Evolutionary conservation across 2,113 vertebrate genomes (phyloP), one percentile per base, ranked within the genome.

Genomic region (Charadrius vociferus): DNA sequence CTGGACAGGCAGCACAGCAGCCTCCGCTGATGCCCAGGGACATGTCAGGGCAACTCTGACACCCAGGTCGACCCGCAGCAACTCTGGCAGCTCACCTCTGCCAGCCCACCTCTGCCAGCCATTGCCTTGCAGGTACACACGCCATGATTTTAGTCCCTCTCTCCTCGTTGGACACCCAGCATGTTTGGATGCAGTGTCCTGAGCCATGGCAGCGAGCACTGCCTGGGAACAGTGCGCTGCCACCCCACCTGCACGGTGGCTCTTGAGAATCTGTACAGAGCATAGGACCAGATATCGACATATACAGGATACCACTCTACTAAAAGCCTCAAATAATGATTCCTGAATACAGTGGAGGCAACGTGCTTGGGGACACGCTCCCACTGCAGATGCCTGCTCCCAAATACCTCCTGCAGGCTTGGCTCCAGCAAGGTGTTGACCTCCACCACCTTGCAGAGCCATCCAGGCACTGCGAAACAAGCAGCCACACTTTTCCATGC

Each of bases 211-310:
- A 82, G 47, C 6, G 3, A 79, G 65, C n/a, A 26, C 17, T 32
- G 39, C 67, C 62, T 15, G 47, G 29, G 50, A 45, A 59, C 6
- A 9, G n/a, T 43, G 37, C 62, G 72, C n/a, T 20, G 14, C 34
- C 21, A 37, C 22, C 37, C 41, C 34, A 37, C 15, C 63, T 77
- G 53, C 27, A 13, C 23, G 3, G 6, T 34, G 49, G 26, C 14
- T 80, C 37, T 67, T 0, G 0, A 45, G 36, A 53, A 80, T 43
- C 80, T 2, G 0, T 41, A 18, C 0, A 0, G 37, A 88, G 36
- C 22, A 27, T 0, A 73, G 67, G 7, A 55, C 10, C 47, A 75
- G 43, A 36, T 8, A 43, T 5, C 4, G 0, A 18, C 39, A 20
- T 39, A 52, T 30, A 83, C 15, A 39, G 45, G 30, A 72, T 20